A percentile compares a stretch with the other conserved stretches of the same genome.
phyloP scores from a whole-genome alignment of 2,888 invertebrate genomes.

The Euzetes globulus region DNA sequence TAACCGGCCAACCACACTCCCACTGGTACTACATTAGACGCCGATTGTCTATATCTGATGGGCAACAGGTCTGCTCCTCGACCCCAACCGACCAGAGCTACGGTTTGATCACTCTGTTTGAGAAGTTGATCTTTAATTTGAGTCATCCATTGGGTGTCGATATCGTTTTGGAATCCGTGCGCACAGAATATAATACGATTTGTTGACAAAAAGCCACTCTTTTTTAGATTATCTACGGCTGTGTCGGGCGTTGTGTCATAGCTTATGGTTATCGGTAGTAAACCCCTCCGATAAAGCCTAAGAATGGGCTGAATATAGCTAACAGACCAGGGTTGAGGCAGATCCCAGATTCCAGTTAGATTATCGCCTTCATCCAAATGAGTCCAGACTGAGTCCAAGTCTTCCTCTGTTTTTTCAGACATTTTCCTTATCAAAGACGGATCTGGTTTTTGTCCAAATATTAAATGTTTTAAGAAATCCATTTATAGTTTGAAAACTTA shows the following conservation, averaged over 20 bases:
- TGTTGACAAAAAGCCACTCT: neutral
- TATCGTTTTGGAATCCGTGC: slow-evolving; percentile 33
- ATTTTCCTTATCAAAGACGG: neutral
- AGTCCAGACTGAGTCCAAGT: neutral
- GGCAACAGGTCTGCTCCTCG: slow-evolving; percentile 24
- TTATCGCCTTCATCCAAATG: neutral
- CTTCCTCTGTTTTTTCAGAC: neutral
- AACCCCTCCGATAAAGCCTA: neutral
- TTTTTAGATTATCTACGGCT: neutral
- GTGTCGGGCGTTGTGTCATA: neutral
- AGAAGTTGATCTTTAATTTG: slow-evolving; percentile 22
- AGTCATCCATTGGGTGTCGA: slow-evolving; percentile 30
- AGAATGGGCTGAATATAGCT: neutral
- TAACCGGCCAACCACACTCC: slow-evolving; percentile 25
- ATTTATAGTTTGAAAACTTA: too few relatives aligned
- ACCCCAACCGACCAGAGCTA: slow-evolving; percentile 33
- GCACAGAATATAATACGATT: slow-evolving; percentile 23
- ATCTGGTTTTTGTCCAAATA: neutral
- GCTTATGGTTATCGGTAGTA: neutral
- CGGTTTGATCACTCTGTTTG: slow-evolving; percentile 20
- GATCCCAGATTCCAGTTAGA: neutral
- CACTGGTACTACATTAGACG: slow-evolving; percentile 21
- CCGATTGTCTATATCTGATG: slow-evolving; percentile 14
- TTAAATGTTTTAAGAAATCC: too few relatives aligned
- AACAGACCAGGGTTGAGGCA: slow-evolving; percentile 6